A percentile compares a stretch with the other conserved stretches of the same genome.
Evolutionary conservation across 2,113 vertebrate genomes (phyloP).

Genomic region (Poeciliopsis retropinna): DNA sequence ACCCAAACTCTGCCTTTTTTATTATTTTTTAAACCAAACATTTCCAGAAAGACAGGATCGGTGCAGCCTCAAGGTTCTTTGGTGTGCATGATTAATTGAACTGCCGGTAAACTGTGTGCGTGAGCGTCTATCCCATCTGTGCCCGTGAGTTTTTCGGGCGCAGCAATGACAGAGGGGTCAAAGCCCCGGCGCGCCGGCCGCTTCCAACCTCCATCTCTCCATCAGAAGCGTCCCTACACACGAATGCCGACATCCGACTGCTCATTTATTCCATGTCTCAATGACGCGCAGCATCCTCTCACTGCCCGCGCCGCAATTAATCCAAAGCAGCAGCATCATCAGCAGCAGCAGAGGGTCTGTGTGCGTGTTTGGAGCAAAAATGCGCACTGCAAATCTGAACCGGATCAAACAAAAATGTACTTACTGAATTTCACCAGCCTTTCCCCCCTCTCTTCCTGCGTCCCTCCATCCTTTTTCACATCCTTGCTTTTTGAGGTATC

Average conservation of each 20-base stretch:
- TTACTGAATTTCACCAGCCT: constrained; percentile 85
- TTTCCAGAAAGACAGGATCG: constrained; percentile 39
- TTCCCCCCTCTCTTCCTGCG: constrained; percentile 82
- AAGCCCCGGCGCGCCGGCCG: constrained; percentile 76
- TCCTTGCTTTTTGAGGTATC: constrained; percentile 82
- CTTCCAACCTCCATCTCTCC: constrained; percentile 72
- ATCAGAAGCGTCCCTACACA: constrained; percentile 55
- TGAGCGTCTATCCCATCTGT: constrained; percentile 42
- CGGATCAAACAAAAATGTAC: constrained; percentile 67
- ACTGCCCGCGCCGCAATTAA: constrained; percentile 68
- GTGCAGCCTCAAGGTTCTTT: constrained; percentile 45
- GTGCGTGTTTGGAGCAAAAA: constrained; percentile 41
- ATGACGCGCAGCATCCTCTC: constrained; percentile 71
- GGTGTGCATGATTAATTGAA: constrained; percentile 57
- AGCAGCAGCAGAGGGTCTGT: constrained; percentile 32
- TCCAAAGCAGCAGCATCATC: constrained; percentile 36
- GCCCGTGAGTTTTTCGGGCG: constrained; percentile 72
- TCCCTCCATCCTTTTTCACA: constrained; percentile 84
- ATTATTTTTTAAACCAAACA: constrained; percentile 51
- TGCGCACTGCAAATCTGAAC: constrained; percentile 70
- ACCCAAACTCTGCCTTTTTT: constrained; percentile 59
- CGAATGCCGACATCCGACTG: constrained; percentile 73
- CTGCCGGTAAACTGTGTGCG: constrained; percentile 45
- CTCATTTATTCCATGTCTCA: constrained; percentile 66
- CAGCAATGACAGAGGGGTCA: constrained; percentile 89